phyloP scores from a whole-genome alignment of 2,888 invertebrate species.

The Blastobasis lacticolella region DNA sequence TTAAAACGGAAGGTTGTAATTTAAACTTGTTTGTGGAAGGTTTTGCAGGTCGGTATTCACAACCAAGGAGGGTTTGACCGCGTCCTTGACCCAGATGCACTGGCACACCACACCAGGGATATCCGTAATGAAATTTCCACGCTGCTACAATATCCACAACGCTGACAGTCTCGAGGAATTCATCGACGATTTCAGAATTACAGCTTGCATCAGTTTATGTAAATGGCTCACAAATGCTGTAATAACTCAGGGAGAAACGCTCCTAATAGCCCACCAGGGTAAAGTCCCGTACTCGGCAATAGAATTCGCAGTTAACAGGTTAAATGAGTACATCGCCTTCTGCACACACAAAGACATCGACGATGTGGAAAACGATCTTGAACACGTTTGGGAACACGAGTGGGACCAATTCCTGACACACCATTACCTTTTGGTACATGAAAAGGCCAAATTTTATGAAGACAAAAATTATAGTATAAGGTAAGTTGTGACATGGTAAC shows the following conservation, averaged over 20 bases:
- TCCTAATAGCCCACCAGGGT: conserved; percentile 72
- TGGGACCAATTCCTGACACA: conserved; percentile 90
- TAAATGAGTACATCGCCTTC: conserved; percentile 83
- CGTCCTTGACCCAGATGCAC: conserved; percentile 85
- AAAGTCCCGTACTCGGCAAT: conserved; percentile 83
- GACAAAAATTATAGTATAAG: conserved; percentile 49
- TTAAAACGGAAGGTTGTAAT: neutral
- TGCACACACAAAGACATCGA: conserved; percentile 85
- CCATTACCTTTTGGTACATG: conserved; percentile 79
- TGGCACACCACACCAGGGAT: conserved; percentile 90
- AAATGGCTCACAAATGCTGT: conserved; percentile 82
- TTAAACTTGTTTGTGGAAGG: conserved; percentile 73
- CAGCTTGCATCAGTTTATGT: conserved; percentile 88
- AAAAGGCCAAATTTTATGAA: conserved; percentile 69
- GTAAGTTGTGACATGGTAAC: conserved; percentile 22
- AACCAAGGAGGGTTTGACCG: conserved; percentile 91
- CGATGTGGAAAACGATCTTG: conserved; percentile 77
- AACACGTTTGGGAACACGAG: conserved; percentile 86
- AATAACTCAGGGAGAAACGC: conserved; percentile 70
- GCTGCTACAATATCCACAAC: conserved; percentile 89
- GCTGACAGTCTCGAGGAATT: conserved; percentile 88
- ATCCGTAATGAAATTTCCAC: conserved; percentile 86
- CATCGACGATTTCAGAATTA: conserved; percentile 90
- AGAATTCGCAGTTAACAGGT: conserved; percentile 87
- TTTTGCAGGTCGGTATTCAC: conserved; percentile 92